Percentiles rank a stretch among this genome's conserved stretches.
Evolutionary conservation across 2,113 vertebrate genomes (phyloP).

Genomic region (Calyptommatus sinebrachiatus): DNA sequence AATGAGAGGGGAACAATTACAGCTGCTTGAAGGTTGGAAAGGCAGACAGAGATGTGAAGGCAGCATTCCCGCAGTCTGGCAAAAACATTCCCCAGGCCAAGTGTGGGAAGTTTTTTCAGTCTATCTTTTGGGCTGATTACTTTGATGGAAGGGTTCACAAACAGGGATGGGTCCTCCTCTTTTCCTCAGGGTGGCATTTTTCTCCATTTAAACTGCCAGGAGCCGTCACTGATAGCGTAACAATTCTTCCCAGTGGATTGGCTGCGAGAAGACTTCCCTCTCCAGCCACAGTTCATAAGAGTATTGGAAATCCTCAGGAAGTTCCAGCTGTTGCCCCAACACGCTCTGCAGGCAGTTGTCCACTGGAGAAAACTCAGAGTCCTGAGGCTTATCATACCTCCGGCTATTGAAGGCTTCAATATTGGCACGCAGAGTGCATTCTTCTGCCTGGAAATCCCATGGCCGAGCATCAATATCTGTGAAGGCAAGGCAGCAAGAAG

Average conservation of each 20-base stretch:
- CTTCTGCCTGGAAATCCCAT: slow-evolving; percentile 98
- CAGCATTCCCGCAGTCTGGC: too few species aligned
- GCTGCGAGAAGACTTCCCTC: slow-evolving; percentile 94
- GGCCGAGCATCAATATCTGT: slow-evolving; percentile 94
- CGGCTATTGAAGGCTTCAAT: slow-evolving; percentile 94
- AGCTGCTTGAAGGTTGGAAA: too few species aligned
- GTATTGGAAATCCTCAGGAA: slow-evolving; percentile 90
- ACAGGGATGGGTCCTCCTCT: neutral
- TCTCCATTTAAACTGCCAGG: neutral
- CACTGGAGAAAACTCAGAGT: slow-evolving; percentile 85
- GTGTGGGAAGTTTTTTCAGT: fast-evolving
- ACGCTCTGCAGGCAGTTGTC: slow-evolving; percentile 98
- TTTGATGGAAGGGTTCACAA: too few species aligned
- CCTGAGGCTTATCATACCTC: slow-evolving; percentile 83
- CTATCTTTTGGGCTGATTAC: neutral
- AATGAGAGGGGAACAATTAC: too few species aligned
- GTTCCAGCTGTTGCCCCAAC: slow-evolving; percentile 86
- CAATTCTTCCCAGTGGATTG: slow-evolving; percentile 95
- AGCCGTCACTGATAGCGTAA: slow-evolving; percentile 74
- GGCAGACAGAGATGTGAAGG: too few species aligned
- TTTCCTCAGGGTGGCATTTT: neutral
- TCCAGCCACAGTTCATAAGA: slow-evolving; percentile 98
- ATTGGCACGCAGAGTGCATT: slow-evolving; percentile 90
- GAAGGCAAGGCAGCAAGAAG: neutral
- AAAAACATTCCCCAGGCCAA: too few species aligned